phyloP scores from a whole-genome alignment of 2,113 vertebrate species.

The Epinephelus lanceolatus region DNA sequence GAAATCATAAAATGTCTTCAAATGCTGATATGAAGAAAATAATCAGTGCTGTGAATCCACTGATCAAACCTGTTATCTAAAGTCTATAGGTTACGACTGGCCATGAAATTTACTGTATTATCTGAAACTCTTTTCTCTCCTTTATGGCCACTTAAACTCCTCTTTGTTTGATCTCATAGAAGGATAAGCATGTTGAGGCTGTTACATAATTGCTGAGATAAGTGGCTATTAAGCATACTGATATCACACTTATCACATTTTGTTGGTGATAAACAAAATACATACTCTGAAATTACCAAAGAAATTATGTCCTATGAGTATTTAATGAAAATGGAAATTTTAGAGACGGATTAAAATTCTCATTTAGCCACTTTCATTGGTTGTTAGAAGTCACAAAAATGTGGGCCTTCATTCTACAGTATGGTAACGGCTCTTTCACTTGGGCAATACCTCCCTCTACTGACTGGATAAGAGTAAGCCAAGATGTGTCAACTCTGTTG shows the following conservation, averaged over 20 bases:
- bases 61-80: constrained; percentile 25
- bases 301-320: neutral
- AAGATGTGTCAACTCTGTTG: neutral
- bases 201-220: constrained; percentile 33
- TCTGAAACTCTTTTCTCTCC: constrained; percentile 1
- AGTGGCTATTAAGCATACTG: fast-evolving
- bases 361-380: neutral
- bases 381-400: constrained; percentile 16
- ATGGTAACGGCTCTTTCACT: constrained; percentile 5
- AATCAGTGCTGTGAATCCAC: neutral
- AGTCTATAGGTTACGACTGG: neutral
- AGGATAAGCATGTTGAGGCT: neutral
- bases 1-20: constrained; percentile 6
- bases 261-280: neutral
- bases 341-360: neutral
- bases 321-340: constrained; percentile 12
- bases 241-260: neutral
- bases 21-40: constrained; percentile 1
- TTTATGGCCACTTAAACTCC: constrained; percentile 24
- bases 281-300: neutral
- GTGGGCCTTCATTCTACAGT: neutral
- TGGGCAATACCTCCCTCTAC: constrained; percentile 75
- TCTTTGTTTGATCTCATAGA: constrained; percentile 8
- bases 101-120: neutral
- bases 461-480: constrained; percentile 33